Percentiles rank a stretch among this genome's conserved stretches.
Evolutionary conservation across 64 coral and sea anemone species (phyloP).

Genomic region (Anthopleura sola): DNA sequence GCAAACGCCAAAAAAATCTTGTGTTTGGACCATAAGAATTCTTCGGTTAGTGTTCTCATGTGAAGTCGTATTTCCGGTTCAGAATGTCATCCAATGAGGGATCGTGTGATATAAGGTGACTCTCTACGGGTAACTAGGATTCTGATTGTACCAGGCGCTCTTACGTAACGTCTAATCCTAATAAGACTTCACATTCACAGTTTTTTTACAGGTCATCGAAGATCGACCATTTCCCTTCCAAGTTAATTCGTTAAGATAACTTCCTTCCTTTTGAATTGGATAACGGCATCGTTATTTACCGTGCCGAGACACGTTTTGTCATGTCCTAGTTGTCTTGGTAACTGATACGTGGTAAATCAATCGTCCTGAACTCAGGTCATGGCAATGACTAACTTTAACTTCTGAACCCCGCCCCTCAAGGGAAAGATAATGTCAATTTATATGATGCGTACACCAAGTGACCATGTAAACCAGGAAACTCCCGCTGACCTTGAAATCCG

Average conservation of each 20-base stretch:
- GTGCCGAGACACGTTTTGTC: background rate
- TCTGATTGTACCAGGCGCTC: background rate
- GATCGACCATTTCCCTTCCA: conserved; percentile 1
- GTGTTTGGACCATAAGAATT: background rate
- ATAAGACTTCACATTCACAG: background rate
- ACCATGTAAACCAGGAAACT: too few species aligned
- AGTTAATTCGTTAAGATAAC: conserved; percentile 20
- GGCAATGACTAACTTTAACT: background rate
- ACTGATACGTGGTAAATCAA: background rate
- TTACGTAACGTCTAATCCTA: conserved; percentile 1
- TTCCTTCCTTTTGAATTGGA: background rate
- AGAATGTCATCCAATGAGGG: background rate
- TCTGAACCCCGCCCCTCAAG: too few species aligned
- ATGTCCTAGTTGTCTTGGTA: background rate
- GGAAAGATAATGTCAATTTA: too few species aligned
- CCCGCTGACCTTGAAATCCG: too few species aligned
- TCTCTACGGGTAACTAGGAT: background rate
- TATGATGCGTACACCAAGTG: too few species aligned
- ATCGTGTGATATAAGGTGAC: background rate
- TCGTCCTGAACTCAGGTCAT: background rate
- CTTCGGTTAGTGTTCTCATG: background rate
- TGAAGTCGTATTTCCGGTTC: background rate
- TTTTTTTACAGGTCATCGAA: background rate
- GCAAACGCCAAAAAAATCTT: conserved; percentile 7
- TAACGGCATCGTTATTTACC: background rate